A percentile compares a stretch with the other conserved stretches of the same genome.
These are phyloP conservation scores for Trematocara stigmaticum DNA, from an alignment of 2,113 vertebrate species.

Conservation along the genomic window DNA sequence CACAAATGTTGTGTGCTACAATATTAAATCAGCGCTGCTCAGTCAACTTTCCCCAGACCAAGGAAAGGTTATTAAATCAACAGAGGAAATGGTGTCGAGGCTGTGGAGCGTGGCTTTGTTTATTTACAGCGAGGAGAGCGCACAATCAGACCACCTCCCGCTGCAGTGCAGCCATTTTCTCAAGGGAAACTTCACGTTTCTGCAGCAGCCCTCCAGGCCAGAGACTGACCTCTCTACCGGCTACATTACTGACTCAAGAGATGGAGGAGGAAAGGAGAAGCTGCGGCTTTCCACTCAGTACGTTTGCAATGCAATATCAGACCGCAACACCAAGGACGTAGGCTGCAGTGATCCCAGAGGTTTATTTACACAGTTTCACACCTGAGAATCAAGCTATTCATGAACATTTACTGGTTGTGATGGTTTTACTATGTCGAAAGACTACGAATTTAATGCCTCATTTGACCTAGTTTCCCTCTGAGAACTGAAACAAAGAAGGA, in stretches of 20 bases:
- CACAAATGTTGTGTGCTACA: not conserved
- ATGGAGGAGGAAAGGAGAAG: not conserved
- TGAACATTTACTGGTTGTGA: not conserved
- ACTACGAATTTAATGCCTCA: not conserved
- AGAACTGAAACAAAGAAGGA: not conserved
- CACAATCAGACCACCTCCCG: not conserved
- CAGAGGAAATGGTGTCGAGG: not conserved
- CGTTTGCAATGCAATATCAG: not conserved
- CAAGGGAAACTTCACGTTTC: not conserved
- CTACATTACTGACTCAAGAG: not conserved
- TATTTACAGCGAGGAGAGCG: not conserved
- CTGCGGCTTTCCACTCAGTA: not conserved
- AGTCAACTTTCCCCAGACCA: not conserved
- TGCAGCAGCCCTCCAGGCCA: not conserved
- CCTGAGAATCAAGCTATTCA: not conserved
- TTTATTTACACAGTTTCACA: not conserved
- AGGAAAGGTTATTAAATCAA: slow-evolving; percentile 27
- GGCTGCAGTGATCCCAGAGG: not conserved
- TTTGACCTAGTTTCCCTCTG: not conserved
- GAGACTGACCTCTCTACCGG: not conserved
- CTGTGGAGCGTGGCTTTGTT: slow-evolving; percentile 8
- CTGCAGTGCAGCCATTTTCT: not conserved
- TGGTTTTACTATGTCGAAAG: not conserved
- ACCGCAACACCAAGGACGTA: not conserved
- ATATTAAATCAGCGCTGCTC: slow-evolving; percentile 6